Conservation (phyloP, 2,888 invertebrate species). For the Zelleria hepariella region DNA sequence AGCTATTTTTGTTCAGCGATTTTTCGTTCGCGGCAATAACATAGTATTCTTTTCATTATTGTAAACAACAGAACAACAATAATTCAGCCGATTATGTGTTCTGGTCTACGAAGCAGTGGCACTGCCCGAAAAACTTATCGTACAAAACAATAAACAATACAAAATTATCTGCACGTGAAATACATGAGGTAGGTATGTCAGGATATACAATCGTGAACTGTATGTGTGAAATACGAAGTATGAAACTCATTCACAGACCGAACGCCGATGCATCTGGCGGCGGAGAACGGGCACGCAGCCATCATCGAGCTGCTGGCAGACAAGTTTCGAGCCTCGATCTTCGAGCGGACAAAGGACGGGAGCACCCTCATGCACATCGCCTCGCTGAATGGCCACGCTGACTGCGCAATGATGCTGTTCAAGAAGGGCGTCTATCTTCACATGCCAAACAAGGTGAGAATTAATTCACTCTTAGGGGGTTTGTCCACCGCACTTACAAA, state of each 20-base stretch:
- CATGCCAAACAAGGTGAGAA: slow-evolving; percentile 94
- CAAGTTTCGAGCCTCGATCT: slow-evolving; percentile 97
- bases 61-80: no score
- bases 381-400: slow-evolving; percentile 96
- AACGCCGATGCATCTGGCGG: slow-evolving; percentile 97
- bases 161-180: no score
- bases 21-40: no score
- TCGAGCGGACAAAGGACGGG: slow-evolving; percentile 97
- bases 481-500: neutral
- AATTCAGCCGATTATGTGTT: no score
- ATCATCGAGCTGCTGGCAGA: slow-evolving; percentile 97
- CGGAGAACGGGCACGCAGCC: slow-evolving; percentile 96
- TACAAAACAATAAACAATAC: no score
- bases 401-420: slow-evolving; percentile 98
- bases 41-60: no score
- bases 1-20: no score
- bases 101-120: no score
- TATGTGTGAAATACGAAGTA: no score
- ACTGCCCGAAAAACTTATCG: no score
- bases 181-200: no score
- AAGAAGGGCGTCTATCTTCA: slow-evolving; percentile 98
- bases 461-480: neutral
- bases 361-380: slow-evolving; percentile 99
- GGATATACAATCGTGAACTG: no score
- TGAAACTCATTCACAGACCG: slow-evolving; percentile 79